phyloP scores from a whole-genome alignment of 1,140 invertebrate genomes.

The Orchestia grillus region DNA sequence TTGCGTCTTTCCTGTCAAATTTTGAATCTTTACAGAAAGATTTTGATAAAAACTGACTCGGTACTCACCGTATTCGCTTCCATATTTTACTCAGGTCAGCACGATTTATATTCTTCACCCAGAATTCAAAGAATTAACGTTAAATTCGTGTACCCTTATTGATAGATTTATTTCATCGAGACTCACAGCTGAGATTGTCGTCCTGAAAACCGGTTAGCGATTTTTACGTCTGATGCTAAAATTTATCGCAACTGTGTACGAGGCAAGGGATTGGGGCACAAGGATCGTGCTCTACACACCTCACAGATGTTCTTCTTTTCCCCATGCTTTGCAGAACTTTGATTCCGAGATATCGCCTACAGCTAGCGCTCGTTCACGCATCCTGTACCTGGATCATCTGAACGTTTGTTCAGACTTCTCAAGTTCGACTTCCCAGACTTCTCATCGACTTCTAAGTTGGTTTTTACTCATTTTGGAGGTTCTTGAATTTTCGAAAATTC shows the following conservation, averaged over 20 bases:
- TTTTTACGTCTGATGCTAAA: not conserved
- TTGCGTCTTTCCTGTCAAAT: too few relatives aligned
- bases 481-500: too few relatives aligned
- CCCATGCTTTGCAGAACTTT: not conserved
- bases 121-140: not conserved
- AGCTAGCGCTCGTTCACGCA: not conserved
- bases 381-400: too few relatives aligned
- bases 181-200: not conserved
- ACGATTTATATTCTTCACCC: too few relatives aligned
- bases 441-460: too few relatives aligned
- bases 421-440: too few relatives aligned
- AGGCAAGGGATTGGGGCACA: not conserved
- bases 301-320: not conserved
- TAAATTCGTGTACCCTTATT: not conserved
- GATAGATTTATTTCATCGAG: not conserved
- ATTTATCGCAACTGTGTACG: not conserved
- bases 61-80: not conserved
- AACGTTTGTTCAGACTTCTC: too few relatives aligned
- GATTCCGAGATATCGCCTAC: not conserved
- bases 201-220: not conserved
- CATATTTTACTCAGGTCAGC: not conserved
- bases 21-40: too few relatives aligned
- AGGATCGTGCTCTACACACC: not conserved
- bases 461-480: too few relatives aligned
- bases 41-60: too few relatives aligned